Base-by-base conservation (phyloP, 2,113 vertebrate genomes). In the Petrocephalus microphthalmus region DNA sequence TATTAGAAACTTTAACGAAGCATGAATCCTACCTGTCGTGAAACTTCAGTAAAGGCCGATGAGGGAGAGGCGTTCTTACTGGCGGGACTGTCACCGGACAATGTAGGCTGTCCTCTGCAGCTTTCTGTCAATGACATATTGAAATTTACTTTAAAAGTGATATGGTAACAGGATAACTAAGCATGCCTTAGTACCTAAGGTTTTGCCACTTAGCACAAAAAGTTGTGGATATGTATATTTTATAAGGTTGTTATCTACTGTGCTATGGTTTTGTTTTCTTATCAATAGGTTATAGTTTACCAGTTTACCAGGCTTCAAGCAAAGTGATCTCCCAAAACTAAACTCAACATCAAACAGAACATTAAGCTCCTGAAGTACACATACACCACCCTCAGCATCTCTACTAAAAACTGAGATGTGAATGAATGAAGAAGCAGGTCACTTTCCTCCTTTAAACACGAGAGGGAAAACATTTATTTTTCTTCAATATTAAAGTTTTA, bases 11-110 rank as follows among this genome's bases (percentile, higher is more conserved):
- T 42, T 74, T 15, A 74, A 74, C 71, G 5, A 17, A 19, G 33
- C 71, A 7, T 19, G 19, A 29, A 19, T n/a, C 94, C 94, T 94
- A 99, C 98, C 94, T 95, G 90, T 96, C 91, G 13, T 95, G 96
- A 67, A 92, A 90, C 89, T 93, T 95, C 82, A 94, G 91, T 84
- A 94, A 92, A 86, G 96, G 96, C 93, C 96, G 96, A 87, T 89
- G 94, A 90, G 94, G 93, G 87, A 92, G 92, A 86, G 94, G 91
- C 88, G 93, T 92, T 90, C 92, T 94, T 89, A 95, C 91, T 92
- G 95, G 93, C 94, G 95, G 93, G 91, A 94, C 94, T 92, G 96
- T 93, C 89, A 95, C 94, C 86, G 94, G 92, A 89, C 95, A 93
- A 53, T 90, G 83, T 17, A 91, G 60, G 87, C 88, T 91, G 90